Conservation (phyloP, 2,888 invertebrate genomes). For the Malthinus flaveolus region DNA sequence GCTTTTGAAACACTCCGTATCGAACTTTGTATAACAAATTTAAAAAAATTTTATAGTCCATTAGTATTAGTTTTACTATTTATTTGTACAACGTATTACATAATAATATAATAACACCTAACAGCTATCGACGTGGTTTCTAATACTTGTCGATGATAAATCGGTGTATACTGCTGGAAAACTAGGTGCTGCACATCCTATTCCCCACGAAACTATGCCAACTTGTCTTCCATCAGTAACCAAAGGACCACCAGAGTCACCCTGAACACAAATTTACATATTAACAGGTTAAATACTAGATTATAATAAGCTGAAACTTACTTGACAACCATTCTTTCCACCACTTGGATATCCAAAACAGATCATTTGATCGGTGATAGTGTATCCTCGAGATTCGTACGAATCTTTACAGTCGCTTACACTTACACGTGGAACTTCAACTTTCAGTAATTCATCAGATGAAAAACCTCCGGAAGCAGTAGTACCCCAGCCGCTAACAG, state of each 20-base stretch:
- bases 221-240: not conserved
- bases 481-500: not conserved
- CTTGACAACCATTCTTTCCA: not conserved
- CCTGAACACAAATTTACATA: conserved; percentile 1
- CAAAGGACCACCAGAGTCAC: conserved; percentile 13
- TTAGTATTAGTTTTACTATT: too few species aligned
- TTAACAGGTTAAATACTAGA: not conserved
- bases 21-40: too few species aligned
- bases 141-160: not conserved
- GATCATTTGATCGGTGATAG: not conserved
- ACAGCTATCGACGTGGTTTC: not conserved
- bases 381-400: not conserved
- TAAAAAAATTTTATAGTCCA: too few species aligned
- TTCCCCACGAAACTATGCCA: conserved; percentile 13
- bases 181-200: not conserved
- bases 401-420: not conserved
- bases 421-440: not conserved
- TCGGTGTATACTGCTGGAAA: conserved; percentile 11
- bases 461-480: too few species aligned
- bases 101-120: not conserved
- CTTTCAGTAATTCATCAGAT: not conserved
- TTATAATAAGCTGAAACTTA: not conserved
- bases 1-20: too few species aligned
- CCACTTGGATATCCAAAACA: not conserved
- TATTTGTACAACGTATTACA: too few species aligned